Base-by-base conservation (phyloP, 2,797 vertebrate genomes). In the Gymnodraco acuticeps region DNA sequence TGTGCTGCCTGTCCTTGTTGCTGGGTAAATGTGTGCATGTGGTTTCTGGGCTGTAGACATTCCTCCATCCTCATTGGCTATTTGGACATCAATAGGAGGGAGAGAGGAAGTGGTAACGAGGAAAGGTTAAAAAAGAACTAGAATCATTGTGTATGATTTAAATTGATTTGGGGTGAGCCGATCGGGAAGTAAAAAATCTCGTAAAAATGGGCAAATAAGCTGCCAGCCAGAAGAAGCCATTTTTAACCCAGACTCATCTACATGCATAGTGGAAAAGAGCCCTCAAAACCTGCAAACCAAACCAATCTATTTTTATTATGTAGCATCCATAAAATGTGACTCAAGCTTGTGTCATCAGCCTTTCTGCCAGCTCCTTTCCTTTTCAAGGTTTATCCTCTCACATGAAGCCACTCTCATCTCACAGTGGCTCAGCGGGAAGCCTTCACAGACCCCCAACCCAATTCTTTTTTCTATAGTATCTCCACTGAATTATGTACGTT, bases 21-120 rank as follows among this genome's bases (percentile, higher is more conserved):
- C 81, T 50, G 61, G 81, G 84, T 78, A 73, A 75, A 85, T 23
- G 59, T 63, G 46, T 92, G 92, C 88, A 91, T 93, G 90, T 43
- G 54, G 76, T 79, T 78, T 38, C 62, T 66, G 77, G 88, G 82
- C 75, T 89, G 81, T 87, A 73, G 58, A 81, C 55, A 56, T 73
- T 82, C 61, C 81, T 47, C 48, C 68, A 64, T 85, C 71, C 64
- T 82, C 82, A 75, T 65, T 70, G 71, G 72, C 75, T 73, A 0
- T 31, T 9, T 23, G 48, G 27, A 62, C 45, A 83, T 86, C 73
- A 77, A 75, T 83, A 70, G 19, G 10, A 63, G 51, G 33, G 48
- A 51, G 43, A 45, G 23, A 4, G 48, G 59, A 17, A 60, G 52
- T 17, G 45, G 20, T 33, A 31, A 8, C n/a, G 19, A 53, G 51